Conservation (phyloP, 2,888 invertebrate species). For the Philereme transversata region DNA sequence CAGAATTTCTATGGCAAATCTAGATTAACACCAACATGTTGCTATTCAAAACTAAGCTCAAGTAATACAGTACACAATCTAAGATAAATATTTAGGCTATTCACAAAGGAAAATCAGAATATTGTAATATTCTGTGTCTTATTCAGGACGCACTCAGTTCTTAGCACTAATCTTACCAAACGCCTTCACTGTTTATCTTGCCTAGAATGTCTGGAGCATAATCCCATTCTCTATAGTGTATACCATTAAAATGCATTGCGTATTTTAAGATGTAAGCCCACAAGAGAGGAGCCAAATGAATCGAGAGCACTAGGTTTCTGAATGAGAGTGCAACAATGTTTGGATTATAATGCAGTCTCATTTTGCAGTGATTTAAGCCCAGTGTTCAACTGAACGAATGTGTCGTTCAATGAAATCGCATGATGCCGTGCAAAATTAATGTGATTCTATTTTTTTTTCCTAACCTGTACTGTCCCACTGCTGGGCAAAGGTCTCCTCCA, state of each 20-base stretch:
- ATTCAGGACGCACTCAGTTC: conserved; percentile 63
- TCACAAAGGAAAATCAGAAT: conserved; percentile 63
- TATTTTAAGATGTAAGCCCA: conserved; percentile 45
- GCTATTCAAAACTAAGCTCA: conserved; percentile 25
- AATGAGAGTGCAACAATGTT: conserved; percentile 19
- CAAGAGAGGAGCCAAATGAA: conserved; percentile 28
- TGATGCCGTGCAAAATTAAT: not conserved
- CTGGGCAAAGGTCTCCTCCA: no score
- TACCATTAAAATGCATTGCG: conserved; percentile 65
- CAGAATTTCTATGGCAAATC: conserved; percentile 38
- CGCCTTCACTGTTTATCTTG: conserved; percentile 77
- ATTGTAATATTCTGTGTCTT: conserved; percentile 29
- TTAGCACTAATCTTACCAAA: conserved; percentile 73
- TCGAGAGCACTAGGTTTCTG: conserved; percentile 26
- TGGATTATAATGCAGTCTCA: conserved; percentile 11
- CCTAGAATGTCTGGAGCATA: conserved; percentile 69
- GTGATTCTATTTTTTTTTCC: no score
- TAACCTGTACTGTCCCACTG: no score
- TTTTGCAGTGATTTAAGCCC: conserved; percentile 16
- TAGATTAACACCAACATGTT: conserved; percentile 10
- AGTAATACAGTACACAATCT: conserved; percentile 31
- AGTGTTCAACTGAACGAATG: not conserved
- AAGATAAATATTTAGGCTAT: conserved; percentile 58
- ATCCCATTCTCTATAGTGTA: conserved; percentile 67
- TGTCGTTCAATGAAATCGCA: not conserved